Evolutionary conservation across 2,797 vertebrate genomes (phyloP).

Genomic region (Sebastes miniatus): DNA sequence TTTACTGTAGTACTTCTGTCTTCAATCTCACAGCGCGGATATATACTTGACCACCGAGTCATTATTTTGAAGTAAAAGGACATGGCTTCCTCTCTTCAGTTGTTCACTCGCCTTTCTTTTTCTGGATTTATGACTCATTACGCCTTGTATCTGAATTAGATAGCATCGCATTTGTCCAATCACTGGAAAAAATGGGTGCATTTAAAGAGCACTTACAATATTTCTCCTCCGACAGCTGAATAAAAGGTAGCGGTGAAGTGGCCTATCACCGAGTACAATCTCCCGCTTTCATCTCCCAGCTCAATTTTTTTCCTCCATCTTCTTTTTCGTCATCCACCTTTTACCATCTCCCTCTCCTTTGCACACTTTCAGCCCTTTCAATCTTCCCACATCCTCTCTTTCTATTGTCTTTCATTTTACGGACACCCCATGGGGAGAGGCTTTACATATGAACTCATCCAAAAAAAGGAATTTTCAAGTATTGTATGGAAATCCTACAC

Average conservation of each 20-base stretch:
- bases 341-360: neutral
- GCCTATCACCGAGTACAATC: constrained; percentile 26
- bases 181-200: constrained; percentile 31
- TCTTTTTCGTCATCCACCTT: neutral
- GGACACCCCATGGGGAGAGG: neutral
- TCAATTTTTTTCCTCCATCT: neutral
- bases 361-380: neutral
- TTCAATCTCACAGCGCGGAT: constrained; percentile 17
- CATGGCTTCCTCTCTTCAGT: neutral
- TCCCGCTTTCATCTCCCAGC: constrained; percentile 4
- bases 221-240: constrained; percentile 24
- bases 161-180: constrained; percentile 40
- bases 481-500: constrained; percentile 4
- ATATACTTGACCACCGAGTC: constrained; percentile 14
- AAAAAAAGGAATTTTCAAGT: neutral
- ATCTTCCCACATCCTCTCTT: neutral
- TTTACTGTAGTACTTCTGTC: neutral
- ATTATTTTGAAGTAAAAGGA: constrained; percentile 25
- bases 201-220: constrained; percentile 47
- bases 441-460: neutral
- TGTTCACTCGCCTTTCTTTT: constrained; percentile 15
- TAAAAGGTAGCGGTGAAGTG: constrained; percentile 11
- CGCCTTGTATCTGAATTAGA: constrained; percentile 29
- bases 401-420: neutral
- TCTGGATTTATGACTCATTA: constrained; percentile 45